Evolutionary conservation across 2,797 vertebrate species (phyloP), one percentile per base, ranked within the genome.

Genomic region (Spinus pinus): DNA sequence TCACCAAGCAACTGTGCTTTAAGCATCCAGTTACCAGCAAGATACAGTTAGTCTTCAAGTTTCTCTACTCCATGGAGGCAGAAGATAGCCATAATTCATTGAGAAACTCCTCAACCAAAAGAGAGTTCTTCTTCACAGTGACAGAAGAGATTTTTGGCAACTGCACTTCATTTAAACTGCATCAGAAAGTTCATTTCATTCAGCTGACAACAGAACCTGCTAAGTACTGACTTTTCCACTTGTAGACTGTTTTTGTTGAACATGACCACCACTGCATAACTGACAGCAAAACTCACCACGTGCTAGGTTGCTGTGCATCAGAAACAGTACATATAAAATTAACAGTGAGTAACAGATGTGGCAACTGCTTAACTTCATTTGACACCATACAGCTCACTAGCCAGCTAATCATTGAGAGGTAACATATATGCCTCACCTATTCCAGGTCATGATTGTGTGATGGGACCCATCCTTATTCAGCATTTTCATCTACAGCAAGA

Each of bases 81-180:
- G 42, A 91, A 93, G 94, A 10, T 22, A 82, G 46, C 33, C 84
- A 88, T 53, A 94, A 96, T 95, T 97, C 92, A 96, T 37, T 95
- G 54, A 81, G 27, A 94, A 66, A 91, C n/a, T 61, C 84, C 78
- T 95, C 65, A 94, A 93, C 47, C 79, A 93, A 53, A 79, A 69
- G 65, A 81, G 19, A 80, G 61, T 47, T 88, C 86, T 85, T 78
- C 72, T 94, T 79, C 79, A 50, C 51, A 87, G 87, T n/a, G 54
- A 66, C 57, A 91, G 69, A 95, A 88, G 37, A 74, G 73, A 37
- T 56, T 83, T 96, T 97, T 95, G 95, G 97, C 96, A 97, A 96
- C 94, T 70, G 49, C 41, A 82, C 72, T 89, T 88, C 70, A 87
- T 70, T 87, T 90, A 42, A 90, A 73, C 62, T 53, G 77, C 22